Percentiles rank a stretch among this genome's conserved stretches.
These are phyloP conservation scores for Pollimyrus isidori DNA, from an alignment of 2,113 vertebrate genomes.

Conservation along the genomic window DNA sequence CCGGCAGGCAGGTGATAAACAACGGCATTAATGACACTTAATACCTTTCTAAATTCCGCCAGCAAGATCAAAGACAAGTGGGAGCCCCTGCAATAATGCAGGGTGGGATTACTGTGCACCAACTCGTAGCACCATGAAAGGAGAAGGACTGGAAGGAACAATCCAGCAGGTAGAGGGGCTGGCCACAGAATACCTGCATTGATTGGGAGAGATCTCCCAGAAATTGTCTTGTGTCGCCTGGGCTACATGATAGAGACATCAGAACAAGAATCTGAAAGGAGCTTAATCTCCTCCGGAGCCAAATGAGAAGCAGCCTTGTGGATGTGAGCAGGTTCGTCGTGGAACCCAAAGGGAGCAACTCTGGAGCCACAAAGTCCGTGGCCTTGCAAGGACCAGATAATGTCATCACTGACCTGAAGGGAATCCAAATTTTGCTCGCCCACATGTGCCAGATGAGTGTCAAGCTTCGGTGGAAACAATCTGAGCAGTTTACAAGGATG, in stretches of 20 bases:
- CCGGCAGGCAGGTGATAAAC: constrained; percentile 60
- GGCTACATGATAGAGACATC: neutral
- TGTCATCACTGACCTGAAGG: neutral
- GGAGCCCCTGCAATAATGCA: constrained; percentile 41
- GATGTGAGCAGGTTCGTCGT: neutral
- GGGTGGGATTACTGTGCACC: constrained; percentile 42
- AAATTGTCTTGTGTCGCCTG: neutral
- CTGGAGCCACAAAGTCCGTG: neutral
- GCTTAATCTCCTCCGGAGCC: neutral
- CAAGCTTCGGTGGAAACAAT: constrained; percentile 36
- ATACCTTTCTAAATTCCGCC: constrained; percentile 48
- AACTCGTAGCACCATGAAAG: constrained; percentile 37
- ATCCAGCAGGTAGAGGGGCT: neutral
- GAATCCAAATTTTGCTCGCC: neutral
- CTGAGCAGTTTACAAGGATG: constrained; percentile 52
- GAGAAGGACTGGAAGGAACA: constrained; percentile 30
- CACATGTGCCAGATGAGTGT: constrained; percentile 11
- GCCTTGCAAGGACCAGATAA: constrained; percentile 7
- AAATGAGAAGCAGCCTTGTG: neutral
- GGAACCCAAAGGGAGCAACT: neutral
- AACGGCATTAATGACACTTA: constrained; percentile 59
- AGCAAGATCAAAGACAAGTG: constrained; percentile 46
- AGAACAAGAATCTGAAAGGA: neutral
- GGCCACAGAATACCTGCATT: constrained; percentile 28
- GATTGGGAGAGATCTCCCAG: neutral